Percentiles rank a stretch among this genome's conserved stretches.
These are phyloP conservation scores for Temnothorax curvispinosus DNA, from an alignment of 1,140 invertebrate species.

Conservation along the genomic window DNA sequence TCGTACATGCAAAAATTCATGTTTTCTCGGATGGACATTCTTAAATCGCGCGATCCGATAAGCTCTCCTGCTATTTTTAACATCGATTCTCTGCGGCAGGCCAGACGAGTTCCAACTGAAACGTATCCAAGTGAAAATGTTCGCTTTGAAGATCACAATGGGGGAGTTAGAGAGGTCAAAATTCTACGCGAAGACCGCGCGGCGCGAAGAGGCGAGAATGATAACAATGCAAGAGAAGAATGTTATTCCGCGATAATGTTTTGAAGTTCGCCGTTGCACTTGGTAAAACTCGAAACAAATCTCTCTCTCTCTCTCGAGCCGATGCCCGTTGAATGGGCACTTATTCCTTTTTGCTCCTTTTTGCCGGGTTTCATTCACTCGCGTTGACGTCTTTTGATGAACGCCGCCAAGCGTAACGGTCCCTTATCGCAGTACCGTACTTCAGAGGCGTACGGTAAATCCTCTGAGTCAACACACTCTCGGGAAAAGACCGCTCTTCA, in stretches of 20 bases:
- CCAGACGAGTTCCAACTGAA: neutral
- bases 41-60: neutral
- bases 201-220: neutral
- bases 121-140: constrained; percentile 22
- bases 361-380: constrained; percentile 34
- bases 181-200: neutral
- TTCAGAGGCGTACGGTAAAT: constrained; percentile 23
- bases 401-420: constrained; percentile 29
- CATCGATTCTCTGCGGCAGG: neutral
- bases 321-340: constrained; percentile 20
- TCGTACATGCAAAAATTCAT: neutral
- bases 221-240: constrained; percentile 50
- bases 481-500: neutral
- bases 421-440: constrained; percentile 29
- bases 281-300: constrained; percentile 40
- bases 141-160: neutral
- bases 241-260: constrained; percentile 36
- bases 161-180: neutral
- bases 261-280: constrained; percentile 13
- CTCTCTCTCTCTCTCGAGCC: neutral
- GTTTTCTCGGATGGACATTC: neutral
- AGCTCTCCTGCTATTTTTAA: constrained; percentile 5
- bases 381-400: constrained; percentile 47
- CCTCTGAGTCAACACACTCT: constrained; percentile 6
- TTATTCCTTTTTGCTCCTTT: constrained; percentile 49